A percentile compares a stretch with the other conserved stretches of the same genome.
These are phyloP conservation scores for Pseudochaenichthys georgianus DNA, from an alignment of 2,797 vertebrate species.

Conservation along the genomic window DNA sequence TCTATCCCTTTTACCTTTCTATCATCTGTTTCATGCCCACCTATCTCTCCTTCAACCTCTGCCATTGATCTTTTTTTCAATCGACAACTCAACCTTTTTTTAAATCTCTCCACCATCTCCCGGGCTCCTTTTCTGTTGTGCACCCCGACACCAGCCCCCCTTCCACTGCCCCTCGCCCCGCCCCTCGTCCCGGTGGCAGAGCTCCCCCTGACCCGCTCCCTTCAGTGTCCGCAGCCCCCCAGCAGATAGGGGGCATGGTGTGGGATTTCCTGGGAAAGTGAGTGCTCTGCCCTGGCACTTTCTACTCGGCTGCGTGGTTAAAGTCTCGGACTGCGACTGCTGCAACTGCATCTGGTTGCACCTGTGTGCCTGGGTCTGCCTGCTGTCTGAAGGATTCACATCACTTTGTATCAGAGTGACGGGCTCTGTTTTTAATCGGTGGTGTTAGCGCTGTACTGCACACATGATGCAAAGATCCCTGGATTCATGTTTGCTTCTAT, in stretches of 20 bases:
- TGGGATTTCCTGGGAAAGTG: slow-evolving; percentile 88
- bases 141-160: slow-evolving; percentile 65
- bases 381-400: slow-evolving; percentile 53
- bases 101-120: slow-evolving; percentile 29
- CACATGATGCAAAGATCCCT: slow-evolving; percentile 65
- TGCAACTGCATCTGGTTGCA: slow-evolving; percentile 69
- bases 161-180: slow-evolving; percentile 64
- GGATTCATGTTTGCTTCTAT: slow-evolving; percentile 48
- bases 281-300: slow-evolving; percentile 86
- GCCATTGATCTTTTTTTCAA: slow-evolving; percentile 35
- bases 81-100: slow-evolving; percentile 9
- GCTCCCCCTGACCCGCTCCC: slow-evolving; percentile 85
- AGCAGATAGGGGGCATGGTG: slow-evolving; percentile 87
- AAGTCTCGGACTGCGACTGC: slow-evolving; percentile 63
- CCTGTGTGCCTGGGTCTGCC: slow-evolving; percentile 59
- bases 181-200: slow-evolving; percentile 85
- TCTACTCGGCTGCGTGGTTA: slow-evolving; percentile 77
- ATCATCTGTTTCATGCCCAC: slow-evolving; percentile 40
- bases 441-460: slow-evolving; percentile 12
- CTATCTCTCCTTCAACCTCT: slow-evolving; percentile 37
- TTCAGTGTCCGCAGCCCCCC: slow-evolving; percentile 81
- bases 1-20: slow-evolving; percentile 60
- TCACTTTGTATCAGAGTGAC: slow-evolving; percentile 64
- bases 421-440: slow-evolving; percentile 6
- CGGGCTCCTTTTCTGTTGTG: slow-evolving; percentile 54